phyloP scores from a whole-genome alignment of 2,888 invertebrate genomes.

The Ophion costatus region DNA sequence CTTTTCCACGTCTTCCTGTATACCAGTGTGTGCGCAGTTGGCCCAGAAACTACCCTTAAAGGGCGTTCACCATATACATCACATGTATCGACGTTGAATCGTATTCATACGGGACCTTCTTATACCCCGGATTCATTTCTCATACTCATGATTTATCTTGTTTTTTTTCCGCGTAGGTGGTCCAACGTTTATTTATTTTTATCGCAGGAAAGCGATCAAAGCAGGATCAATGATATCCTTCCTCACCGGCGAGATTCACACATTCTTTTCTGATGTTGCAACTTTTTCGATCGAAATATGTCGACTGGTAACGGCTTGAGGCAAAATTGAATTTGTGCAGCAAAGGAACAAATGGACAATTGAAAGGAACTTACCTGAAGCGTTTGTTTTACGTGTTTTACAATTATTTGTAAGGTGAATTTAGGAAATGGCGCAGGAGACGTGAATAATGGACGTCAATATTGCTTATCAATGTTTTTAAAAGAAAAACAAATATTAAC shows the following conservation, averaged over 20 bases:
- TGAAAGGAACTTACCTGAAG: too few relatives aligned
- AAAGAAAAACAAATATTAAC: too few relatives aligned
- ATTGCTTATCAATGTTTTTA: too few relatives aligned
- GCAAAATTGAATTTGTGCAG: neutral
- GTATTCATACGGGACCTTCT: conserved; percentile 32
- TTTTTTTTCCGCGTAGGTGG: neutral
- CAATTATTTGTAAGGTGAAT: too few relatives aligned
- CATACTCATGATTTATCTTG: conserved; percentile 44
- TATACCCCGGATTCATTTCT: conserved; percentile 30
- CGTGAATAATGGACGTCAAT: too few relatives aligned
- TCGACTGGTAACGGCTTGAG: neutral
- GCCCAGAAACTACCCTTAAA: conserved; percentile 45
- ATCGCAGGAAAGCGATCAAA: neutral
- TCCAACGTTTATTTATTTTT: neutral
- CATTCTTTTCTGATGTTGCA: neutral
- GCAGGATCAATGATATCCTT: neutral
- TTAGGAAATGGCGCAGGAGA: too few relatives aligned
- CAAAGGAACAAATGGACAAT: too few relatives aligned
- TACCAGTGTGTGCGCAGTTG: conserved; percentile 9
- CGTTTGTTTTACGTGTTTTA: too few relatives aligned
- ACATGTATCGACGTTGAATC: conserved; percentile 11
- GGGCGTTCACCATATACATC: conserved; percentile 28
- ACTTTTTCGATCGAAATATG: too few relatives aligned
- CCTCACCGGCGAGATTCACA: neutral
- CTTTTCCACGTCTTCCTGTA: conserved; percentile 10